Evolutionary conservation across 2,113 vertebrate genomes (phyloP).

Genomic region (Pollimyrus isidori): DNA sequence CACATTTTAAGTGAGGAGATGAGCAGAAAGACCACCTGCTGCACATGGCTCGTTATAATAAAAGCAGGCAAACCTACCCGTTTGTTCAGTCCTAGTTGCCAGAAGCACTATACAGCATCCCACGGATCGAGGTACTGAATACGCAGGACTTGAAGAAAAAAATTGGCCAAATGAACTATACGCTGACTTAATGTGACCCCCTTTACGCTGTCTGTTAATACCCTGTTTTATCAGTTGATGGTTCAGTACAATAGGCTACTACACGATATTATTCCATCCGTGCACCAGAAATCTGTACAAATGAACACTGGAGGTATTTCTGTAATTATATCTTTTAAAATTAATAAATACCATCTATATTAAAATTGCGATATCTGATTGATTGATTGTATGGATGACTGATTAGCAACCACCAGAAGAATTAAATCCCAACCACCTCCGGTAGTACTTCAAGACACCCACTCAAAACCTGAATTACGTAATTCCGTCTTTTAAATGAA

Average conservation of each 20-base stretch:
- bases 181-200: not conserved
- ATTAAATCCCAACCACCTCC: not conserved
- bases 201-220: not conserved
- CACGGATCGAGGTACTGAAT: not conserved
- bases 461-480: not conserved
- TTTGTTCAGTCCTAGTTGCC: not conserved
- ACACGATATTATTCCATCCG: not conserved
- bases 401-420: not conserved
- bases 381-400: not conserved
- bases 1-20: not conserved
- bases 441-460: not conserved
- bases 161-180: not conserved
- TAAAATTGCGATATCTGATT: not conserved
- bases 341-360: not conserved
- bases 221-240: not conserved
- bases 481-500: conserved; percentile 1
- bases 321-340: not conserved
- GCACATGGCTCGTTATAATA: not conserved
- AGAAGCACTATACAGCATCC: not conserved
- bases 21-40: not conserved
- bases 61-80: not conserved
- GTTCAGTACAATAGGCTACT: not conserved
- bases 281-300: not conserved
- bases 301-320: not conserved
- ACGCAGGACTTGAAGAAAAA: not conserved